Conservation (phyloP, 2,888 invertebrate species). For the Diaperis boleti region DNA sequence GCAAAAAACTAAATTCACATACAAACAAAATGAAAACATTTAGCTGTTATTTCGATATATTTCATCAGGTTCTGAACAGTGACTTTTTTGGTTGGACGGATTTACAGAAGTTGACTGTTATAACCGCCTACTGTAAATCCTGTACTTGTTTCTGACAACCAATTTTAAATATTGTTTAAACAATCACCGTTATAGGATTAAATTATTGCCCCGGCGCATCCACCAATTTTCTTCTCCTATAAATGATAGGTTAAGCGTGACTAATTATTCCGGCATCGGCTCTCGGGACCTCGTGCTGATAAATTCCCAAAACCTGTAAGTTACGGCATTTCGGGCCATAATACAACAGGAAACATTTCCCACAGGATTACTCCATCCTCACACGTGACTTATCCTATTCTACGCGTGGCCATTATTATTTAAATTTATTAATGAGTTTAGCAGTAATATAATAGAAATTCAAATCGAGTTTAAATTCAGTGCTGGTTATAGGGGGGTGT, state of each 20-base stretch:
- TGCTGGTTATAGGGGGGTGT: too few species aligned
- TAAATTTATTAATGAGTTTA: conserved; percentile 19
- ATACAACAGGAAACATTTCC: conserved; percentile 7
- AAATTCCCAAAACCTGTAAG: conserved; percentile 6
- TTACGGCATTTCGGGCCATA: conserved; percentile 9
- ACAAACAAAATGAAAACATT: too few species aligned
- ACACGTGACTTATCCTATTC: conserved; percentile 15
- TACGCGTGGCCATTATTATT: conserved; percentile 4
- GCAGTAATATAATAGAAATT: conserved; percentile 2
- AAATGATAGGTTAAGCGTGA: conserved; percentile 16
- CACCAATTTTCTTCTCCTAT: conserved; percentile 5
- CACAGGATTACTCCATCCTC: conserved; percentile 10
- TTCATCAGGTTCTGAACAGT: too few species aligned
- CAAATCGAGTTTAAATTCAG: conserved; percentile 1
- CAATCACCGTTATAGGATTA: too few species aligned
- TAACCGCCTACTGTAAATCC: too few species aligned
- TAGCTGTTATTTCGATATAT: too few species aligned
- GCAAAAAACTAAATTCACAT: too few species aligned
- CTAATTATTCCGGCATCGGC: conserved; percentile 15
- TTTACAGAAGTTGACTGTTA: too few species aligned
- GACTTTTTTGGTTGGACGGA: too few species aligned
- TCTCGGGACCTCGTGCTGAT: conserved; percentile 2
- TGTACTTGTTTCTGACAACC: too few species aligned
- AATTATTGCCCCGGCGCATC: conserved; percentile 11
- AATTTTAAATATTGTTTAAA: too few species aligned